Evolutionary conservation across 92 coral and sea anemone species (phyloP), one percentile per base, ranked within the genome.

Genomic region (Heteractis magnifica): DNA sequence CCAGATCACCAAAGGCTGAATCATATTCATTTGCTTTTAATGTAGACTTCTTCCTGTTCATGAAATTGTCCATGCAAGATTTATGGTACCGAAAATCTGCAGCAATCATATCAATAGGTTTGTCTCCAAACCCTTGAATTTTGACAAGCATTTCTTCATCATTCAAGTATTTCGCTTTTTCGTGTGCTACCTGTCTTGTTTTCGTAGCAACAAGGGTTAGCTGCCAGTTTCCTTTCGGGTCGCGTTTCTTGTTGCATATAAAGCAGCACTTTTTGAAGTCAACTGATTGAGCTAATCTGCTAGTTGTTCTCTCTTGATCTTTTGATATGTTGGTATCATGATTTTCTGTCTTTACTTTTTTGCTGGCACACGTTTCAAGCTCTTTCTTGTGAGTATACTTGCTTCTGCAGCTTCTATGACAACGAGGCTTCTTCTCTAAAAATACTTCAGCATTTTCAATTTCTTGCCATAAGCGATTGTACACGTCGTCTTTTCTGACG

Each of bases 191-290:
- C 51, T 82, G 86, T 82, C 86, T 70, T 48, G 80, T 82, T 74
- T 82, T 76, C 50, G 86, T 82, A 34, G 86, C 77, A 51, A 82
- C 86, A 52, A 82, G 86, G 56, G 72, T 82, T 73, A 82, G 79
- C 86, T 82, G 81, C 86, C 86, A 70, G 65, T 49, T 82, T 72
- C 86, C 73, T 82, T 82, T 82, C 19, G 86, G 70, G 70, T 71
- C 86, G 58, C 86, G 80, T 75, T 74, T 55, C 82, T 78, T 78
- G 82, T 78, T 78, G 52, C 82, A 78, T 48, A 82, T 51, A 56
- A 82, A 82, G 59, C 85, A 82, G 26, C 85, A 21, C 59, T 81
- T 82, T 72, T 82, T 82, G 15, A 41, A 21, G 52, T 82, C 85
- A 55, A 82, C 59, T 82, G 81, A 48, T 41, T 55, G 48, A 50